Conservation (phyloP, 2,113 vertebrate genomes). For the Psittacula cyanocephala region DNA sequence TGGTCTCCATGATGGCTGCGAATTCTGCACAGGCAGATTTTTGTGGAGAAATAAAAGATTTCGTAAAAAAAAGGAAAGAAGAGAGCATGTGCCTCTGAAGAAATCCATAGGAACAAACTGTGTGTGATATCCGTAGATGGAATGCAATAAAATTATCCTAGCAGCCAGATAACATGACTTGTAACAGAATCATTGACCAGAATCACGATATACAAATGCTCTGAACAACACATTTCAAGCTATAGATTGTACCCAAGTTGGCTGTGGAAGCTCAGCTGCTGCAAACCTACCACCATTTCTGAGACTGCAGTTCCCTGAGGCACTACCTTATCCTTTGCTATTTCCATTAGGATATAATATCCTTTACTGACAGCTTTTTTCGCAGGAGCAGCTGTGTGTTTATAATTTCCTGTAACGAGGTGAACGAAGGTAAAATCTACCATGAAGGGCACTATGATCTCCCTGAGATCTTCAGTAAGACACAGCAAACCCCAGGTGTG, state of each 20-base stretch:
- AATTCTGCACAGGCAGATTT: not conserved
- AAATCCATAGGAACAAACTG: not conserved
- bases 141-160: not conserved
- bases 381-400: not conserved
- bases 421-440: not conserved
- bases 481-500: not conserved
- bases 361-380: not conserved
- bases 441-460: not conserved
- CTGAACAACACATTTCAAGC: not conserved
- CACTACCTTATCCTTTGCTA: not conserved
- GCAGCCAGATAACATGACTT: not conserved
- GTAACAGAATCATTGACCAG: not conserved
- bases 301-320: not conserved
- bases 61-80: not conserved
- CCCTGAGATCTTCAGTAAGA: not conserved
- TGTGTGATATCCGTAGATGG: not conserved
- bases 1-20: not conserved
- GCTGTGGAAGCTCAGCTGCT: not conserved
- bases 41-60: not conserved
- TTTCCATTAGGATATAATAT: not conserved
- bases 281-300: not conserved
- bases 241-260: not conserved
- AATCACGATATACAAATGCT: not conserved
- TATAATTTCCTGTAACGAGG: not conserved
- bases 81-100: not conserved